Percentiles rank a stretch among this genome's conserved stretches.
These are phyloP conservation scores for Lepidocyrtinus sp. DNA, from an alignment of 2,888 invertebrate species.

Conservation along the genomic window DNA sequence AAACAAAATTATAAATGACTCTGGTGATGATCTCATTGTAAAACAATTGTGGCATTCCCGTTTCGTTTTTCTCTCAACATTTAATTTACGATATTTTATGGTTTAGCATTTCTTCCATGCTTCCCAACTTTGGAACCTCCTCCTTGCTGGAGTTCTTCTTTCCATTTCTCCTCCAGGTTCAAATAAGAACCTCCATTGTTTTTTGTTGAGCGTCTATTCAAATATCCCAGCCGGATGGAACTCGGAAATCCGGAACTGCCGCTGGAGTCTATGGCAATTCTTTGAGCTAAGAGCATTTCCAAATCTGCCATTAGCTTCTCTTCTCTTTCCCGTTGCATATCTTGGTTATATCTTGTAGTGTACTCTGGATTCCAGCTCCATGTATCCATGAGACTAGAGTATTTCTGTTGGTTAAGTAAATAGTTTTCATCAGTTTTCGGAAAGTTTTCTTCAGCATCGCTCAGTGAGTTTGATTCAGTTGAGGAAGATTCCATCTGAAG, in stretches of 20 bases:
- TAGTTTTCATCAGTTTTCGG: conserved; percentile 48
- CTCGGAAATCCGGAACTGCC: conserved; percentile 54
- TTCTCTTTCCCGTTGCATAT: conserved; percentile 88
- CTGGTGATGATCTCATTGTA: too few relatives aligned
- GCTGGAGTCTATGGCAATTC: conserved; percentile 70
- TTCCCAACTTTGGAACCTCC: too few relatives aligned
- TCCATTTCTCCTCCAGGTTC: conserved; percentile 84
- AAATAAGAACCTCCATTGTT: conserved; percentile 81
- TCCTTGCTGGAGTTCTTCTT: conserved; percentile 74
- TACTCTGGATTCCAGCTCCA: conserved; percentile 81
- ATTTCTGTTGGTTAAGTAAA: conserved; percentile 34
- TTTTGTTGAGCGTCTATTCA: conserved; percentile 62
- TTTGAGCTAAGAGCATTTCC: conserved; percentile 77
- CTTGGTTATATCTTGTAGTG: conserved; percentile 88
- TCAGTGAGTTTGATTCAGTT: conserved; percentile 57
- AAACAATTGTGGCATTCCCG: too few relatives aligned
- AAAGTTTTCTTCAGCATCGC: conserved; percentile 56
- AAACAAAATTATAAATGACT: too few relatives aligned
- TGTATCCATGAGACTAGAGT: conserved; percentile 46
- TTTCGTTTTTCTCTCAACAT: too few relatives aligned
- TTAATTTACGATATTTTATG: too few relatives aligned
- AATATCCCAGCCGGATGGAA: conserved; percentile 53
- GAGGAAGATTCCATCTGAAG: conserved; percentile 55
- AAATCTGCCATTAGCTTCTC: conserved; percentile 83
- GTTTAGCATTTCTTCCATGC: too few relatives aligned